Evolutionary conservation across 2,888 invertebrate species (phyloP), one percentile per base, ranked within the genome.

Genomic region (Leucophenga montana): DNA sequence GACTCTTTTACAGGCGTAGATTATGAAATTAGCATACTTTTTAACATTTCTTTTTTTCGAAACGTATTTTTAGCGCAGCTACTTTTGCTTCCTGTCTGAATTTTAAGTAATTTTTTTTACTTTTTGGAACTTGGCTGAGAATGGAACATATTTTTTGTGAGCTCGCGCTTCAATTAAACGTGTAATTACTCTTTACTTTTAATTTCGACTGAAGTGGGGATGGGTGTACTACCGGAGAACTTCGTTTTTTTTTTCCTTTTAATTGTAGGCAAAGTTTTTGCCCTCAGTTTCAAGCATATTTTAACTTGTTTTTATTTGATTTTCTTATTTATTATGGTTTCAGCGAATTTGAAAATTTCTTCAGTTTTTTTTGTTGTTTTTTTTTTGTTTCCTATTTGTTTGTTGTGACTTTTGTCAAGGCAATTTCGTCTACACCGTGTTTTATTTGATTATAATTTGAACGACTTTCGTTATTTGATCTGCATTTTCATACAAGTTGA

Each of bases 111-210:
- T 72, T 83, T 82, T 76, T 77, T 76, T 68, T n/a, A n/a, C n/a
- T 39, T 57, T 22, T 2, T 20, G 11, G 11, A 59, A 67, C n/a
- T 64, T 68, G 20, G 66, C 53, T 27, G 39, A 27, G 48, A 73
- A 73, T 54, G 74, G 75, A 75, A 78, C 77, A 83, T 82, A 80
- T 78, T 83, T 81, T 80, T 76, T 75, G 27, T 69, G 72, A 76
- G 77, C 71, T 75, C 79, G 77, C 79, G 75, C 80, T 85, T 85
- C 87, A 86, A 87, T 87, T 87, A 87, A 87, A 87, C 83, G 86
- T 86, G 87, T 87, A 87, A 87, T 87, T 87, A 87, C 85, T 66
- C 72, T 75, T 70, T 53, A 14, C 48, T 71, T 62, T 66, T 71
- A 73, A 71, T 72, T 73, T 70, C 69, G 74, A 61, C 69, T 73